Base-by-base conservation (phyloP, 2,113 vertebrate species). In the Rhagologus leucostigma region DNA sequence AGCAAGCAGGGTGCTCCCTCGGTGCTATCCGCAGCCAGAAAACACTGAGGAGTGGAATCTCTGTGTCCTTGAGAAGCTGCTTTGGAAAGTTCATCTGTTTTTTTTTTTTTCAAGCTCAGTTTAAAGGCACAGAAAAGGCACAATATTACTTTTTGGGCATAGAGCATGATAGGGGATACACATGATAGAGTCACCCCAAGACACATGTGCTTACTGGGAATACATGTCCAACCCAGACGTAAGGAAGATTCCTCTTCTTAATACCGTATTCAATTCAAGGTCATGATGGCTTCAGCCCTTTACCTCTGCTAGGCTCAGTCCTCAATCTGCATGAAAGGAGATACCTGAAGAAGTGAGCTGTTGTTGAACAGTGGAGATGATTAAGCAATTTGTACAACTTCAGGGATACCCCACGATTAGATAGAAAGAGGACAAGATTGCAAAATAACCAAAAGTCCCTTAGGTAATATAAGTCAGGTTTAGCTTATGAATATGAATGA, bases 171-270 rank as follows among this genome's bases (percentile, higher is more conserved):
- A n/a, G n/a, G n/a, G n/a, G n/a, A n/a, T n/a, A n/a, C n/a, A n/a
- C n/a, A n/a, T n/a, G n/a, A n/a, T n/a, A n/a, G n/a, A n/a, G n/a
- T n/a, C n/a, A n/a, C n/a, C n/a, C n/a, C n/a, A n/a, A n/a, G n/a
- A n/a, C n/a, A n/a, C n/a, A n/a, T 26, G 22, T 47, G 22, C 37
- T 59, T 74, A 6, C 24, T 50, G 33, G n/a, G 33, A 85, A 30
- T 10, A 7, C 0, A 0, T 19, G 37, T 14, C 19, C 52, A 71
- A 22, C 4, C 19, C 24, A 23, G 13, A 52, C 21, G 13, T n/a
- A 18, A 74, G 29, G 44, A 79, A 59, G 39, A 49, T 59, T 18
- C 6, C 4, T 44, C 13, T 65, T 74, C 39, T 52, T 52, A 60
- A 49, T 35, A 55, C 9, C 16, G 6, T 20, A 37, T 50, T 50